Evolutionary conservation across 2,797 vertebrate genomes (phyloP), one percentile per base, ranked within the genome.

Genomic region (Miopithecus talapoin): DNA sequence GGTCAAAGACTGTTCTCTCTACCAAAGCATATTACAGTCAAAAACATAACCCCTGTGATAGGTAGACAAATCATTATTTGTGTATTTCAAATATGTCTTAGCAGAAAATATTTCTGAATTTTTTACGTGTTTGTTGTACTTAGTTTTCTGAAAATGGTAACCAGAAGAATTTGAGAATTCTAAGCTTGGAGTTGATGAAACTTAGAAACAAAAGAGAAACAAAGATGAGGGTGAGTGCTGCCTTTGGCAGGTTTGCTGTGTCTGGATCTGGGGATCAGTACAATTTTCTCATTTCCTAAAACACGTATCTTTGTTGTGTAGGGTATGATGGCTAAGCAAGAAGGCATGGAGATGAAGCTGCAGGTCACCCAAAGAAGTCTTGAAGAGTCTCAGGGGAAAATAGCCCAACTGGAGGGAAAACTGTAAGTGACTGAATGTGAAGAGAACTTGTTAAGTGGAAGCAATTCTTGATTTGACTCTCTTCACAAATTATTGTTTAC

Each of bases 171-270:
- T 99, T 99, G 80, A 99, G 99, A 98, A 98, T 98, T 76, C 98
- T 99, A 9, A 99, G 99, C 61, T 98, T 99, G 97, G 99, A 99
- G 50, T 84, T 99, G 94, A 99, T 99, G 99, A 99, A 99, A 97
- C 99, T 99, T 74, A 99, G 99, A 98, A 99, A 99, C 97, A 99
- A 98, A 97, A 98, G 99, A 96, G 99, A 99, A 98, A 92, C 98
- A 4, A 99, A 99, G 98, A 99, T 99, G 90, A 99, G 99, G 99
- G 99, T 99, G 95, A 70, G 97, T 94, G 41, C 33, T 55, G 0
- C 26, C 28, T 30, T 39, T 16, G 26, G 6, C 21, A 4, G 41
- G 12, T 53, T n/a, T 39, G 13, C 74, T 21, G 6, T 33, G 16
- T 53, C 26, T 50, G 76, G 17, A 16, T 26, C 48, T 61, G 17